Conservation (phyloP, 2,113 vertebrate genomes). For the Candoia aspera region DNA sequence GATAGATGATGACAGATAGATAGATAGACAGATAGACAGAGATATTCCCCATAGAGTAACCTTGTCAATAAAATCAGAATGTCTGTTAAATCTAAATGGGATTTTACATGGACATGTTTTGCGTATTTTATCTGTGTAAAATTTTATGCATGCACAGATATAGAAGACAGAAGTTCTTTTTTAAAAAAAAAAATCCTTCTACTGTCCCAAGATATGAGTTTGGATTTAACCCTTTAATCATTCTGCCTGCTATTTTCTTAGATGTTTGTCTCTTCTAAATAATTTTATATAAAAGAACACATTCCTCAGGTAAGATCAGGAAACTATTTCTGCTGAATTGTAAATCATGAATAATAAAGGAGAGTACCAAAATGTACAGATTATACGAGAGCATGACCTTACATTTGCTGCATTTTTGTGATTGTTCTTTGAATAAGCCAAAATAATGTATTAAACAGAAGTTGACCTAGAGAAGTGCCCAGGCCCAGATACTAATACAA, state of each 20-base stretch:
- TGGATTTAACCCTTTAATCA: neutral
- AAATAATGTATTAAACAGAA: neutral
- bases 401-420: neutral
- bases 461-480: neutral
- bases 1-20: too few species aligned
- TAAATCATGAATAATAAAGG: neutral
- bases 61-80: neutral
- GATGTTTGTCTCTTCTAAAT: neutral
- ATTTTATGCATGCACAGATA: neutral
- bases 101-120: neutral
- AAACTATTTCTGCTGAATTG: neutral
- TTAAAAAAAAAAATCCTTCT: neutral
- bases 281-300: neutral
- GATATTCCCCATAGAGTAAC: too few species aligned
- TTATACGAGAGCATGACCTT: neutral
- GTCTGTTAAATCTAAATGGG: neutral
- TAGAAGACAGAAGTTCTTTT: neutral
- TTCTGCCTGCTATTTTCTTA: neutral
- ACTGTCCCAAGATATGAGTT: neutral
- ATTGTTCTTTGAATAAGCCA: neutral
- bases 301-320: neutral
- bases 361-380: neutral
- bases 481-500: neutral
- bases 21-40: too few species aligned
- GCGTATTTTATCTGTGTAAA: neutral